phyloP scores from a whole-genome alignment of 2,797 vertebrate species.

The Choloepus didactylus region DNA sequence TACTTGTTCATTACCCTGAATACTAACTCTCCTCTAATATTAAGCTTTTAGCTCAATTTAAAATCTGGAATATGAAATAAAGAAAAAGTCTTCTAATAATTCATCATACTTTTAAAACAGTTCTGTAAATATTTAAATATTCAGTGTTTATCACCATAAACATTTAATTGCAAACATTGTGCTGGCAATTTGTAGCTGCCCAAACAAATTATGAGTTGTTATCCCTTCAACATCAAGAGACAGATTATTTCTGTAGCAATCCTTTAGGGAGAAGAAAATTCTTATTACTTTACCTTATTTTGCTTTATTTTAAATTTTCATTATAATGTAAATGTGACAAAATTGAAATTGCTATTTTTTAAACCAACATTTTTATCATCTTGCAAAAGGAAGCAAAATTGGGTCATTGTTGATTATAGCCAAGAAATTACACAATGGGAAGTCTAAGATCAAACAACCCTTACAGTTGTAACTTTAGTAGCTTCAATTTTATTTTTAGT shows the following conservation, averaged over 20 bases:
- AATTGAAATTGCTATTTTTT: neutral
- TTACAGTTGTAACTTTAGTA: neutral
- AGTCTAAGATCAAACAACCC: neutral
- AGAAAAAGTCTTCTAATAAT: neutral
- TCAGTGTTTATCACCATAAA: neutral
- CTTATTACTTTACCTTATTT: neutral
- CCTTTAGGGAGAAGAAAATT: neutral
- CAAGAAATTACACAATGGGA: neutral
- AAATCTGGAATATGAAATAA: neutral
- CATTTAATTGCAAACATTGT: constrained; percentile 48
- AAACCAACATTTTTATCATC: neutral
- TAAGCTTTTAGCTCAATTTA: constrained; percentile 22
- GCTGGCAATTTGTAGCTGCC: neutral
- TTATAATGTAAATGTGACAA: neutral
- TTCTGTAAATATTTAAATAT: neutral
- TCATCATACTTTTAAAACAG: neutral
- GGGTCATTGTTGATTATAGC: neutral
- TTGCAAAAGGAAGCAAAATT: neutral
- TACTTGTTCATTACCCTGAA: neutral
- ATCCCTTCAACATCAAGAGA: neutral
- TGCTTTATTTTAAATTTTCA: neutral
- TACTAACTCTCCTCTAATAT: neutral
- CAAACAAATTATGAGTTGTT: neutral
- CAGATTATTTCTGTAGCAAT: neutral
- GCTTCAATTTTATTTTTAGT: neutral